These are phyloP conservation scores for Campaea margaritaria DNA, from an alignment of 2,888 invertebrate species.

Conservation along the genomic window DNA sequence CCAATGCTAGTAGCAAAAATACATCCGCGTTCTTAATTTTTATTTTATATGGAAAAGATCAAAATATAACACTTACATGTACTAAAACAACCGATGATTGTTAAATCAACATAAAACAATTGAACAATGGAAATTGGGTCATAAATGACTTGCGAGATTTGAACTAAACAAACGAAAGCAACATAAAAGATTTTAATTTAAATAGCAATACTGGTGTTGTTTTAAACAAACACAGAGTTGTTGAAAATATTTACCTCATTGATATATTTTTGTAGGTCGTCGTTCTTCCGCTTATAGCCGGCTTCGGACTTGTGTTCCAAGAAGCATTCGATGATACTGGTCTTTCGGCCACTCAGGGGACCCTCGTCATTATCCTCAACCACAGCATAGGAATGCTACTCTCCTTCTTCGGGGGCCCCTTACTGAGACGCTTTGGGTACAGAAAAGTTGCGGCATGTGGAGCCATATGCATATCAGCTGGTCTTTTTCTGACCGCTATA, in stretches of 20 bases:
- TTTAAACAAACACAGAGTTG: no score
- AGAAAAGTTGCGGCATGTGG: constrained; percentile 87
- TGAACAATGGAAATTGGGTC: background rate
- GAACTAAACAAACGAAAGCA: background rate
- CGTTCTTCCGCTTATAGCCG: constrained; percentile 86
- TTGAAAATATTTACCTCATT: background rate
- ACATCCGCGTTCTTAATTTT: no score
- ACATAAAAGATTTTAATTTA: background rate
- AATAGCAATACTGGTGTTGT: background rate
- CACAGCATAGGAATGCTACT: constrained; percentile 88
- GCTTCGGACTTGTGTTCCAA: constrained; percentile 88
- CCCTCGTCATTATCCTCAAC: constrained; percentile 87
- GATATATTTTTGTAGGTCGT: constrained; percentile 67
- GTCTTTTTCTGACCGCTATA: constrained; percentile 86
- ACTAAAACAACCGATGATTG: no score
- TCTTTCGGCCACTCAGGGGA: constrained; percentile 86
- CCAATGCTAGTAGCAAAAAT: no score
- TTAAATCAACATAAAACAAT: background rate
- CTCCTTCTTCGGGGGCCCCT: constrained; percentile 87
- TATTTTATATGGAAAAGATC: no score
- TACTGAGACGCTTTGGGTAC: constrained; percentile 86
- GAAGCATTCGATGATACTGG: constrained; percentile 85
- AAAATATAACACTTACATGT: no score
- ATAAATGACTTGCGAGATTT: background rate
- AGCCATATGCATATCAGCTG: constrained; percentile 81